Evolutionary conservation across 2,113 vertebrate species (phyloP), one percentile per base, ranked within the genome.

Genomic region (Chascanopsetta lugubris): DNA sequence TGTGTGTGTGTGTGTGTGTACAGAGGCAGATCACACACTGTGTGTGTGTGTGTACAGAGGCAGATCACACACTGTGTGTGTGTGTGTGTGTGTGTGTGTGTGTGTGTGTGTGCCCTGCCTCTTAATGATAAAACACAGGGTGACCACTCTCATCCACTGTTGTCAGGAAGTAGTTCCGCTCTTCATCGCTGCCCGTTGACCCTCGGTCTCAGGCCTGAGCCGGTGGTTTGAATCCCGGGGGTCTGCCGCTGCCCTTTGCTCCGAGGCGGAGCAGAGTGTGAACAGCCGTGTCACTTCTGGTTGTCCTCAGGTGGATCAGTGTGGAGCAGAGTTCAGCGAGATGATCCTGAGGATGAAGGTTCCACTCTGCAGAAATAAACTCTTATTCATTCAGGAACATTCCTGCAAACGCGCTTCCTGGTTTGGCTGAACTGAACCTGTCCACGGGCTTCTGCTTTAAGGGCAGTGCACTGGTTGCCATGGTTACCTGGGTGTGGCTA

Each of bases 401-500:
- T 13, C 15, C 11, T 13, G 15, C 34, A 38, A 25, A 12, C 2
- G 10, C 29, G 32, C 57, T 30, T 61, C 24, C 42, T 42, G 69
- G 18, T 50, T 32, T 57, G 32, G 18, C 6, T 6, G 15, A 34
- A 20, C 8, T 30, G 29, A 48, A 18, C 20, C 10, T 3, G 3
- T 5, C n/a, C n/a, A n/a, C n/a, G n/a, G n/a, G 6, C 2, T 8
- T 15, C 3, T 12, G 46, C 20, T 48, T 29, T 5, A 6, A 45
- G 29, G 29, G 63, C 46, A 22, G 20, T 32, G 42, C 29, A 43
- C 48, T 0, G 0, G 72, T 82, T 72, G 47, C 63, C n/a, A 55
- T 72, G 80, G 85, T 43, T n/a, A 85, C 49, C 40, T 26, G 70
- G 68, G 71, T 22, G 73, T 43, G 68, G 56, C 49, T n/a, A 24